A percentile compares a stretch with the other conserved stretches of the same genome.
Conservation (phyloP, 2,888 invertebrate genomes). For the Cantharis nigra region DNA sequence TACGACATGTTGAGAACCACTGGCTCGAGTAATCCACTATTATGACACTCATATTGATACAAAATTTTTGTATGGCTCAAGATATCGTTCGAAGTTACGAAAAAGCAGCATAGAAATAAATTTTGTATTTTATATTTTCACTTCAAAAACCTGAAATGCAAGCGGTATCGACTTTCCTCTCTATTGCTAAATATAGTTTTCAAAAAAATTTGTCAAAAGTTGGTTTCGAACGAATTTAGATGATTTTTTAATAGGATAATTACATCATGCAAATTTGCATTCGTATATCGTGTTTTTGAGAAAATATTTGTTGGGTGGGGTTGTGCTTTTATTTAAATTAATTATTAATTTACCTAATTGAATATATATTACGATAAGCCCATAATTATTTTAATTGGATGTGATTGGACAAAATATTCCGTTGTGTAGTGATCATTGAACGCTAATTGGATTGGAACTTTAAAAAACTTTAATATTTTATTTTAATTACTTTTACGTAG, state of each 20-base stretch:
- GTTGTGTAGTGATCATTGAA: neutral
- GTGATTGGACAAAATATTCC: neutral
- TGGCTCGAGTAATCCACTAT: neutral
- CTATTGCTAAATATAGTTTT: neutral
- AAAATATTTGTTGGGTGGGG: neutral
- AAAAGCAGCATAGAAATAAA: neutral
- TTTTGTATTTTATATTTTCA: neutral
- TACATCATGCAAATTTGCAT: neutral
- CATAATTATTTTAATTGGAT: neutral
- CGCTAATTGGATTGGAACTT: neutral
- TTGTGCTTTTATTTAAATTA: neutral
- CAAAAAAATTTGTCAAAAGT: neutral
- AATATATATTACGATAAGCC: neutral
- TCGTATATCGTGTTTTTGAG: neutral
- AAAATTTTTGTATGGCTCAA: neutral
- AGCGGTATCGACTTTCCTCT: neutral
- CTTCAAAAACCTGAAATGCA: neutral
- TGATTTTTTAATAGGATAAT: neutral
- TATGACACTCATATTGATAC: neutral
- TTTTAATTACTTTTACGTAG: neutral
- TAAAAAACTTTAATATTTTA: neutral
- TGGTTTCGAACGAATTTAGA: neutral
- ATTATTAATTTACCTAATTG: neutral
- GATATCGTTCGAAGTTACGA: neutral
- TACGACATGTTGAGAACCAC: neutral